Base-by-base conservation (phyloP, 1,140 invertebrate species). In the Aphaenogaster rudis region DNA sequence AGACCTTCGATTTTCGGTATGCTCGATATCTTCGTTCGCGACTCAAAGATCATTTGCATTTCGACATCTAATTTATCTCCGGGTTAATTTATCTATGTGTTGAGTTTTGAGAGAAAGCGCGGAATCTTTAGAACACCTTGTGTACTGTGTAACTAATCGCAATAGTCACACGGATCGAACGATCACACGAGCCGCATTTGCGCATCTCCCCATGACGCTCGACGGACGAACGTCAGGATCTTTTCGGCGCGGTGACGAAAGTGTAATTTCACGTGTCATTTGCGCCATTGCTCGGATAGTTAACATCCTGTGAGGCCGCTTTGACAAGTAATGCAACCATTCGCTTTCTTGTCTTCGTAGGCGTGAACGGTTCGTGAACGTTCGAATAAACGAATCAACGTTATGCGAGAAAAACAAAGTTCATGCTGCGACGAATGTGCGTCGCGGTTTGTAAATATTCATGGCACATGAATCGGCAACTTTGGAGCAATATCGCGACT, bases 401-500 rank as follows among this genome's bases (percentile, higher is more conserved):
- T 33, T n/a, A 80, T 52, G 45, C 21, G 33, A 54, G 48, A 76
- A 81, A 86, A 88, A 69, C 21, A 63, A 74, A 64, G 39, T 42
- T 54, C 39, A 45, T 48, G 28, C 33, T 7, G 6, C 8, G 36
- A 17, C 69, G 28, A 76, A 76, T 33, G 28, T 45, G 42, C 52
- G 15, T 21, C 13, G 21, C 21, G 17, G 76, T 36, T 61, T 52
- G 63, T 90, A 66, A 91, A 92, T 92, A 93, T 92, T 92, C 54
- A 92, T 90, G 54, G 6, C 15, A 39, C 48, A 17, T 93, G 90
- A 93, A 61, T 92, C 77, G 86, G 52, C 88, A 72, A 82, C 63
- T 92, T 88, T 79, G 33, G 9, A 50, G 33, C 17, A 76, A 61
- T 72, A 61, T 81, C 33, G 52, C 64, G 9, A 57, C 21, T 17